Base-by-base conservation (phyloP, 1,140 invertebrate genomes). In the Eulimnadia texana region DNA sequence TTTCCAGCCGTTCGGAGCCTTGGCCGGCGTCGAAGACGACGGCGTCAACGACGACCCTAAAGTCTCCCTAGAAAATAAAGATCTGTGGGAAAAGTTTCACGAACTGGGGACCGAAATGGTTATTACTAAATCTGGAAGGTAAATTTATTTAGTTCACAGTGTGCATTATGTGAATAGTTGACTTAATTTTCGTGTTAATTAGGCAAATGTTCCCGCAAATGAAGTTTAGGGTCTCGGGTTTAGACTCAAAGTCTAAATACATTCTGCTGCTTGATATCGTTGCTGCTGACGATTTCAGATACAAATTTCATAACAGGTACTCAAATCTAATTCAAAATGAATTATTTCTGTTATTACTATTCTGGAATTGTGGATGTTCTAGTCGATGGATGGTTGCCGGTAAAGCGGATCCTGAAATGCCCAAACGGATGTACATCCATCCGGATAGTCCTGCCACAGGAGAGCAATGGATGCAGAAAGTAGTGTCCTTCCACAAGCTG, bases 401-500 rank as follows among this genome's bases (percentile, higher is more conserved):
- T 11, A 97, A 97, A 75, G 93, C 94, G 47, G 95, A 98, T 75
- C 95, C 95, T 11, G 94, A 98, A 80, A 98, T 98, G 94, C 93
- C 93, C 64, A 98, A 98, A 78, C 80, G 93, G 76, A 97, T 98
- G 93, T 98, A 98, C 81, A 98, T 98, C 68, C 95, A 98, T 78
- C 94, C 94, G 19, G 95, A 98, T 75, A 95, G 91, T 24, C 95
- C 95, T 1, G 91, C 87, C 62, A 97, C 93, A 24, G 95, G 95
- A n/a, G 94, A 98, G 75, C 93, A 98, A 74, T 98, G 95, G 95
- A 98, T 98, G 94, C 93, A 98, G 79, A 98, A 98, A 79, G 89
- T 96, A 58, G 93, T 98, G 66, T 96, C 93, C 71, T 98, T 98
- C 80, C 95, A 98, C 79, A 98, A 98, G 75, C 83, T 98, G 69